Evolutionary conservation across 2,113 vertebrate species (phyloP), one percentile per base, ranked within the genome.

Genomic region (Silurus asotus): DNA sequence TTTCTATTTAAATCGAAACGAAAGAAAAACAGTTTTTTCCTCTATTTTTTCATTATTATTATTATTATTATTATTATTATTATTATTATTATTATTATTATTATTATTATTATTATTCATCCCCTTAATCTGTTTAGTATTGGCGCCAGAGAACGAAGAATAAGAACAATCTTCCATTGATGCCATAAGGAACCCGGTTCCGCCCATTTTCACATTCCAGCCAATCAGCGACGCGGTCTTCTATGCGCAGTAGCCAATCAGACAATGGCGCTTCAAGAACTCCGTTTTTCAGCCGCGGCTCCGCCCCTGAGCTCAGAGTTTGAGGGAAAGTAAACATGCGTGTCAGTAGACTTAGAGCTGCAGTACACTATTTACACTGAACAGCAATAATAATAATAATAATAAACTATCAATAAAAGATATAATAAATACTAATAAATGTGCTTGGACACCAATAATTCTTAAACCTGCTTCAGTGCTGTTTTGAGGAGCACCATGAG

Each of bases 201-300:
- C 45, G 79, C 81, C 86, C 11, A 62, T 88, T 77, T 88, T 65
- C 23, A 53, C 14, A 17, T 65, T 87, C 58, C 17, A 87, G 81
- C 93, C 93, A 94, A 94, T 94, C 88, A 88, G 28, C 17, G 48
- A 20, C 19, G 20, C n/a, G 10, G 62, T 69, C 55, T 51, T 70
- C n/a, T 70, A 28, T 28, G 8, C 10, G 61, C 65, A n/a, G 58
- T 59, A 67, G 64, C 89, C 89, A 90, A 90, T 90, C 77, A 78
- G 77, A 74, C 55, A 65, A 5, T 0, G 0, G 55, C 14, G 0
- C 37, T 79, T 74, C 45, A 80, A 83, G 91, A 89, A 90, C 90
- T 69, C 86, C 89, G 91, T 90, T 79, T 86, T 75, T 48, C 61
- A 82, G 37, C 84, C 17, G 64, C 53, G 85, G 82, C 93, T 77